Evolutionary conservation across 2,888 invertebrate species (phyloP), one percentile per base, ranked within the genome.

Genomic region (Cephalotes varians): DNA sequence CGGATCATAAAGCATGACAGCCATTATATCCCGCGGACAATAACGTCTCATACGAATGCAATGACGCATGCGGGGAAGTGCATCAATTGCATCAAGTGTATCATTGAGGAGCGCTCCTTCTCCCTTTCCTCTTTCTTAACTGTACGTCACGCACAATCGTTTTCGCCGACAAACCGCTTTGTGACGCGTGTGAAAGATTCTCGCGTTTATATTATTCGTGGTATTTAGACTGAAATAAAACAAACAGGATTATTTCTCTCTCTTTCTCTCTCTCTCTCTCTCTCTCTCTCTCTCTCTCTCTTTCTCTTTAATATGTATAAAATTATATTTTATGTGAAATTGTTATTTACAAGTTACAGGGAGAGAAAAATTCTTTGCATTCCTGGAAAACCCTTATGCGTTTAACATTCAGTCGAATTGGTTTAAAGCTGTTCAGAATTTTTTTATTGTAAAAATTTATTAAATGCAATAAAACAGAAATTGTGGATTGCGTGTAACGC

Each of bases 21-120:
- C 65, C 64, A 76, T 76, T 76, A 76, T 65, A 40, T 54, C 28
- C 65, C 37, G 37, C 65, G 51, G 64, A 65, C 76, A 76, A 76
- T 49, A 76, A 65, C 51, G 51, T 76, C 65, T 74, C 21, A 18
- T 76, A 65, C 37, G 51, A 64, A 65, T 65, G 37, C 37, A 51
- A 64, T 51, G 64, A 64, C 64, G 64, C 49, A 25, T 74, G 49
- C 28, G 49, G 49, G 64, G 25, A 64, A 76, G 65, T 76, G 65
- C 76, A 76, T 73, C 72, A 58, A 72, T 40, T 58, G 72, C 72
- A 44, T 28, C 58, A 49, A 74, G 37, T 64, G 34, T 51, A 64
- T 47, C 47, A 44, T 60, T 51, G 9, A 51, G 51, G 28, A 64
- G 37, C 51, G 64, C 49, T 28, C 6, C 47, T 58, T 72, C 44